phyloP scores from a whole-genome alignment of 30 jellyfish, hydroid and myxozoan species.

The Aurelia coerulea region DNA sequence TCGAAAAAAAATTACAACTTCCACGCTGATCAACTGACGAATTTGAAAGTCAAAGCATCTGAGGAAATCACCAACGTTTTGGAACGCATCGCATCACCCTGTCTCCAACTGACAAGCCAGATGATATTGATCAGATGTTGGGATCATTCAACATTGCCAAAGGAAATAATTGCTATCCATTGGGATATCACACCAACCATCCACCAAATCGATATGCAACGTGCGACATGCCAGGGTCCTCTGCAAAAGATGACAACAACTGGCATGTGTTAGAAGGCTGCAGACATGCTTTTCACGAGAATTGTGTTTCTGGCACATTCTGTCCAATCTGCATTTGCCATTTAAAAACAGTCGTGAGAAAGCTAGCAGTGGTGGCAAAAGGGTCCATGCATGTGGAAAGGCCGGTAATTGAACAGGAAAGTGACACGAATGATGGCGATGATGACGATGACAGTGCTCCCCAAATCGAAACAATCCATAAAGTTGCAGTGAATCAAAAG shows the following conservation, averaged over 20 bases:
- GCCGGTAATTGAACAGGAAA: background rate
- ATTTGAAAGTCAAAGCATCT: too few relatives aligned
- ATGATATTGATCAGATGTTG: background rate
- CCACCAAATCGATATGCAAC: conserved; percentile 4
- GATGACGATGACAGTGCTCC: background rate
- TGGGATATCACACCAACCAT: conserved; percentile 9
- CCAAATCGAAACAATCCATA: conserved; percentile 2
- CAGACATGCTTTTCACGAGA: conserved; percentile 4
- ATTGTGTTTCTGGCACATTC: background rate
- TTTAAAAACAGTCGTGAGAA: background rate
- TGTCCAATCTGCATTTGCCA: conserved; percentile 1
- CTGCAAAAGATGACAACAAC: background rate
- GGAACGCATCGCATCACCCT: too few relatives aligned
- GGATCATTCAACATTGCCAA: background rate
- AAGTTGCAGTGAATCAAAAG: background rate
- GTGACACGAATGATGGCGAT: background rate
- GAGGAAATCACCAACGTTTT: too few relatives aligned
- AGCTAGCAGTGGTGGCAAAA: background rate
- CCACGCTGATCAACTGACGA: too few relatives aligned
- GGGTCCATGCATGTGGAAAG: background rate
- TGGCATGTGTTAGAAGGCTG: conserved; percentile 2
- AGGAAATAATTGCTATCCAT: background rate
- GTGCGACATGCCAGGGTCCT: conserved; percentile 18
- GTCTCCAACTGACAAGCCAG: too few relatives aligned
- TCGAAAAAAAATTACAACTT: background rate